phyloP scores from a whole-genome alignment of 2,113 vertebrate genomes.

The Romanogobio albipinnatus region DNA sequence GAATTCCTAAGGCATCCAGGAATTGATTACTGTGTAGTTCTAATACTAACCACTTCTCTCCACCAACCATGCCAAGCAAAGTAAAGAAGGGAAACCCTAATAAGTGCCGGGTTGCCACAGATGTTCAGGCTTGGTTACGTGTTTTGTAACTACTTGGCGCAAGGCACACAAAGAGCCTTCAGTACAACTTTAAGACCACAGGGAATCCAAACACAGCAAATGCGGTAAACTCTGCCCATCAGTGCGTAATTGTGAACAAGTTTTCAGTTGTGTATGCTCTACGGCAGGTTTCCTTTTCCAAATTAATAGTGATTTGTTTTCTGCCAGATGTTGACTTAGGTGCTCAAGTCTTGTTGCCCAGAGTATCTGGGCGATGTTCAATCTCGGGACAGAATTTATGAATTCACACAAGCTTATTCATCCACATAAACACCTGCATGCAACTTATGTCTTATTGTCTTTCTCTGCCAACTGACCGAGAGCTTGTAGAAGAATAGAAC shows the following conservation, averaged over 20 bases:
- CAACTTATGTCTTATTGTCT: background rate
- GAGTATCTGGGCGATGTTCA: background rate
- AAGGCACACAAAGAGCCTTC: slow-evolving; percentile 34
- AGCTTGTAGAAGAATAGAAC: background rate
- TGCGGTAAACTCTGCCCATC: slow-evolving; percentile 32
- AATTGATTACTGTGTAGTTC: slow-evolving; percentile 65
- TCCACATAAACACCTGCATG: background rate
- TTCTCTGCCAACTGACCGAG: background rate
- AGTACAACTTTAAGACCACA: slow-evolving; percentile 30
- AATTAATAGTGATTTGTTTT: slow-evolving; percentile 36
- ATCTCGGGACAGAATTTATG: background rate
- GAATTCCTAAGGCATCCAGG: slow-evolving; percentile 67
- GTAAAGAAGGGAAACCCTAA: slow-evolving; percentile 46
- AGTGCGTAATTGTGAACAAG: slow-evolving; percentile 10
- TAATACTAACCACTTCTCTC: slow-evolving; percentile 53
- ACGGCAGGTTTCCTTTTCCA: slow-evolving; percentile 13
- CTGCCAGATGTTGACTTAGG: slow-evolving; percentile 37
- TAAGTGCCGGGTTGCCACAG: slow-evolving; percentile 50
- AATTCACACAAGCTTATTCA: slow-evolving; percentile 28
- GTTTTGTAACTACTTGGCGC: slow-evolving; percentile 28
- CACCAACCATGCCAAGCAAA: slow-evolving; percentile 37
- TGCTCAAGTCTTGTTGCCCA: background rate
- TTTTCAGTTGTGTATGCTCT: slow-evolving; percentile 2
- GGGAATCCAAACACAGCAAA: slow-evolving; percentile 6
- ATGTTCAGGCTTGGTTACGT: slow-evolving; percentile 16